phyloP scores from a whole-genome alignment of 2,113 vertebrate species.

The Hassar affinis region DNA sequence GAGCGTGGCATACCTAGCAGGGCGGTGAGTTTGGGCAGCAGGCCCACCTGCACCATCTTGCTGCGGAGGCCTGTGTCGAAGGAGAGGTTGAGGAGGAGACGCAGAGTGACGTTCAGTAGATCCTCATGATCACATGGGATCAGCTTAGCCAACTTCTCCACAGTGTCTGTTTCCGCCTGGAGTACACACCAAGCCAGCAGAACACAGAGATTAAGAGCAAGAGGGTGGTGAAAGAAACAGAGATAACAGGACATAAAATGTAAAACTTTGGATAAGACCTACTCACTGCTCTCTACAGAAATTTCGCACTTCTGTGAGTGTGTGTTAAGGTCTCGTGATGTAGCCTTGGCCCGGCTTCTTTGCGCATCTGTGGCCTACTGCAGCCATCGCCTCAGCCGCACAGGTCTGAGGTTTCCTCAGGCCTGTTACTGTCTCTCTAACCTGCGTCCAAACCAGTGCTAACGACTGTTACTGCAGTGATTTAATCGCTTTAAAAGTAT shows the following conservation, averaged over 20 bases:
- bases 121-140: constrained; percentile 86
- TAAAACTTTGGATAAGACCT: not conserved
- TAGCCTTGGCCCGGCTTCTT: constrained; percentile 34
- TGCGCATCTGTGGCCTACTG: constrained; percentile 38
- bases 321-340: constrained; percentile 15
- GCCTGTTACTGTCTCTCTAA: constrained; percentile 35
- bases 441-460: constrained; percentile 38
- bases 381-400: constrained; percentile 31
- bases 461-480: constrained; percentile 24
- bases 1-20: constrained; percentile 77
- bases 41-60: constrained; percentile 90
- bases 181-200: not conserved
- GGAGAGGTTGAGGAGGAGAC: constrained; percentile 88
- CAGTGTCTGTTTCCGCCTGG: constrained; percentile 85
- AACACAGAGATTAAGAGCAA: not conserved
- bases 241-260: not conserved
- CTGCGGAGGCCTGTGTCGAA: constrained; percentile 87
- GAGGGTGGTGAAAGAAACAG: not conserved
- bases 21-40: constrained; percentile 84
- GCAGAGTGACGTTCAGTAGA: constrained; percentile 81
- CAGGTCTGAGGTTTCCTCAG: constrained; percentile 32
- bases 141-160: constrained; percentile 87
- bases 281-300: not conserved
- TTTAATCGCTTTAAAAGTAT: constrained; percentile 10
- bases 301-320: constrained; percentile 1